These are phyloP conservation scores for Coracopsis vasa DNA, from an alignment of 2,113 vertebrate species.

Conservation along the genomic window DNA sequence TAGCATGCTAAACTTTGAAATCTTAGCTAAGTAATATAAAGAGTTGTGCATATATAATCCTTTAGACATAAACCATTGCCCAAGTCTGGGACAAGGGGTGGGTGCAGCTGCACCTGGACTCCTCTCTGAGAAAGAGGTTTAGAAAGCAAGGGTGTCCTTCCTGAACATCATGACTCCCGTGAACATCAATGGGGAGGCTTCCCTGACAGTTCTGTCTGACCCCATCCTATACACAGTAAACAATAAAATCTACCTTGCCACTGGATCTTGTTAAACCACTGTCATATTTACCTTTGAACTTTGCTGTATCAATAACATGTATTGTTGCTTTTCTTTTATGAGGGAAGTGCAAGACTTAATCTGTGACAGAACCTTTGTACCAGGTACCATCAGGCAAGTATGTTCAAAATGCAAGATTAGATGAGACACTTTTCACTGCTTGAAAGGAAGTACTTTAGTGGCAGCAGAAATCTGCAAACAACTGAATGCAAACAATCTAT, in stretches of 20 bases:
- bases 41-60: neutral
- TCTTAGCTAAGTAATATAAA: neutral
- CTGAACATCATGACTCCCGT: neutral
- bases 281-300: neutral
- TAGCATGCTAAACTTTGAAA: neutral
- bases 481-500: neutral
- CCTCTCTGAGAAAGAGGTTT: neutral
- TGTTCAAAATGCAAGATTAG: neutral
- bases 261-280: neutral
- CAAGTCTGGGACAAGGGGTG: neutral
- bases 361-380: neutral
- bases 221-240: neutral
- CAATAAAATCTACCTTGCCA: neutral
- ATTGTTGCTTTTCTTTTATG: neutral
- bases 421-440: rapidly evolving
- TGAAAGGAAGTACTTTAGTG: neutral
- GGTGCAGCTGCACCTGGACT: neutral
- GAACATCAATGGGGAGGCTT: neutral
- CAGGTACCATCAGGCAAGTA: neutral
- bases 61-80: neutral
- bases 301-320: neutral
- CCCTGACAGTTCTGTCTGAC: neutral
- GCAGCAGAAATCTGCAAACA: neutral
- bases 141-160: neutral
- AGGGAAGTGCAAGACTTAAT: neutral